Base-by-base conservation (phyloP, 2,113 vertebrate species). In the Drymodes brunneopygia region DNA sequence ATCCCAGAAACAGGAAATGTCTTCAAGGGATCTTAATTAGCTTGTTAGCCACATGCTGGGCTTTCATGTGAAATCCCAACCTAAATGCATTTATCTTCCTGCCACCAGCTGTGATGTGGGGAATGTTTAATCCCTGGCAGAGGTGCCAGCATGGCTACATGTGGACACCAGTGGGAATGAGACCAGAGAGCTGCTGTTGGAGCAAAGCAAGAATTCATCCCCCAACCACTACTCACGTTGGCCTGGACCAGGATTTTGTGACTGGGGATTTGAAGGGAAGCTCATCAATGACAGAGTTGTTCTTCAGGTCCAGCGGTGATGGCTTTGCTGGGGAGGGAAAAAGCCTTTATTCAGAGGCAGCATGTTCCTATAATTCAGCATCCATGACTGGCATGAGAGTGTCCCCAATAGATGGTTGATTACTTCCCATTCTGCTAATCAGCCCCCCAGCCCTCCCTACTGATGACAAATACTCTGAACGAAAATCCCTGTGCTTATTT, bases 241-340 rank as follows among this genome's bases (percentile, higher is more conserved):
- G 99, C 91, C 99, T 98, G 58, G 98, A 99, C 99, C 99, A 99
- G 51, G 99, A 99, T 97, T 99, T 99, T 21, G 99, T 99, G 97
- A 99, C 96, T 4, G 99, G 99, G 0, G 99, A 99, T 91, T 99
- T 99, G 98, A 99, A 99, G 56, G 99, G 99, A 97, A 99, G 98
- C 96, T 99, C 99, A 92, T 99, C 99, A 5, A 99, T 99, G 96
- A 99, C 98, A 17, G 99, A 97, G 86, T 98, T 99, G 97, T 97
- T 99, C 97, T 99, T 99, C 97, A 99, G 95, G 96, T 99, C 99
- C 82, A 99, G 98, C 1, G 99, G 99, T 6, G 98, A 99, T 77
- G 99, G 99, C 96, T 99, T 99, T 81, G 98, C 99, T 99, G 97
- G 35, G 70, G 48, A 92, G 80, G 75, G 90, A 85, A 94, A 38